Conservation (phyloP, 2,797 vertebrate species). For the Denticeps clupeoides region DNA sequence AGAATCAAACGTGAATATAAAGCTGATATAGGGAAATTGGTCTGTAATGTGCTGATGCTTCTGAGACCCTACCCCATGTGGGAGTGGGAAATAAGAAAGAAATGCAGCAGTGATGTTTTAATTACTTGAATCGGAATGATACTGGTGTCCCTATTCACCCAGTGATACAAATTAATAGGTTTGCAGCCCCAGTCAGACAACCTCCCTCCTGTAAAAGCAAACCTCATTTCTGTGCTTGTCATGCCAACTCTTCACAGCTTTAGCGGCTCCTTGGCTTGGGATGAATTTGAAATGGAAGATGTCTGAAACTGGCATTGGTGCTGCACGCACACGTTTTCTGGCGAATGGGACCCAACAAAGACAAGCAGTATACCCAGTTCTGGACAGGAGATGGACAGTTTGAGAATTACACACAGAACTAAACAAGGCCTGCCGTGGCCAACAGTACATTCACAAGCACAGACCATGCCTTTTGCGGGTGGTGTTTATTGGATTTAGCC, state of each 20-base stretch:
- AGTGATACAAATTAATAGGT: conserved; percentile 52
- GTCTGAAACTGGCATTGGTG: too few species aligned
- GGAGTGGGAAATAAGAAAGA: conserved; percentile 25
- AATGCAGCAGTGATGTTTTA: too few species aligned
- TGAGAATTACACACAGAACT: too few species aligned
- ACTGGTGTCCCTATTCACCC: conserved; percentile 39
- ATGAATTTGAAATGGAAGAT: conserved; percentile 17
- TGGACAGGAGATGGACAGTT: too few species aligned
- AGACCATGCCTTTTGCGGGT: too few species aligned
- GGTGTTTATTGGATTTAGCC: too few species aligned
- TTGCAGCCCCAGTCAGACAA: conserved; percentile 38
- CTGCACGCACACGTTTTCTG: too few species aligned
- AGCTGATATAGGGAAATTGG: conserved; percentile 97
- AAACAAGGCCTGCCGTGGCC: too few species aligned
- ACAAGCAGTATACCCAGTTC: too few species aligned
- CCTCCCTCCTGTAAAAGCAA: conserved; percentile 11
- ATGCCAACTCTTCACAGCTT: conserved; percentile 15
- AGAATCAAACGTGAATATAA: conserved; percentile 97
- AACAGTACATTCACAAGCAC: too few species aligned
- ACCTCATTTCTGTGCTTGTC: conserved; percentile 9
- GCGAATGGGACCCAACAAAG: too few species aligned
- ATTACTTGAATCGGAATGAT: conserved; percentile 62
- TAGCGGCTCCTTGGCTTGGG: conserved; percentile 12
- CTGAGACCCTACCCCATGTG: conserved; percentile 65
- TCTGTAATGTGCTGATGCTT: conserved; percentile 92